These are phyloP conservation scores for Acheta domesticus DNA, from an alignment of 2,888 invertebrate genomes.

Conservation along the genomic window DNA sequence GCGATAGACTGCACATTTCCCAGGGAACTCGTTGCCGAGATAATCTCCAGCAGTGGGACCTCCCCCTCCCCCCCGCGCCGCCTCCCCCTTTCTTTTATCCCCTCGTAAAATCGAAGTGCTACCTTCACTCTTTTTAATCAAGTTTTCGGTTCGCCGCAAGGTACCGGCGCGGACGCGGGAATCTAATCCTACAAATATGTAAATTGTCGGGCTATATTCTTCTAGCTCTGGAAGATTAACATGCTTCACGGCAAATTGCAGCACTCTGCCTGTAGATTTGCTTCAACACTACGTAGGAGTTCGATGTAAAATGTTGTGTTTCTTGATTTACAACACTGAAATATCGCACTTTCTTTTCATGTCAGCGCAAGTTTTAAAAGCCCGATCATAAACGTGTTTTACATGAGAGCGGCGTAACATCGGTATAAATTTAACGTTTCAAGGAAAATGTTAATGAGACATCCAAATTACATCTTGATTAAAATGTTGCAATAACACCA, in stretches of 20 bases:
- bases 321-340: too few relatives aligned
- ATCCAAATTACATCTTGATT: too few relatives aligned
- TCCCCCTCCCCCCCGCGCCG: not conserved
- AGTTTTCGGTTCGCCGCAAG: conserved; percentile 18
- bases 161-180: not conserved
- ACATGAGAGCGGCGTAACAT: too few relatives aligned
- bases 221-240: not conserved
- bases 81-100: not conserved
- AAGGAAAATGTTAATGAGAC: too few relatives aligned
- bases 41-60: not conserved
- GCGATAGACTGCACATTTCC: conserved; percentile 9
- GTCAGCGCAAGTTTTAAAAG: too few relatives aligned
- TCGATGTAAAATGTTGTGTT: too few relatives aligned
- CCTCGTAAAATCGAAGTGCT: conserved; percentile 10
- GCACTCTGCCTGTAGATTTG: too few relatives aligned
- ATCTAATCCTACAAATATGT: conserved; percentile 18
- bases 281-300: too few relatives aligned
- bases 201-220: not conserved
- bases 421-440: too few relatives aligned
- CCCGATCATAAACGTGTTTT: too few relatives aligned
- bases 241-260: not conserved
- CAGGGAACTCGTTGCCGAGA: not conserved
- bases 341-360: too few relatives aligned
- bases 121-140: conserved; percentile 18
- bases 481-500: too few relatives aligned